Conservation (phyloP, 2,888 invertebrate genomes). For the Andrena trimmerana region DNA sequence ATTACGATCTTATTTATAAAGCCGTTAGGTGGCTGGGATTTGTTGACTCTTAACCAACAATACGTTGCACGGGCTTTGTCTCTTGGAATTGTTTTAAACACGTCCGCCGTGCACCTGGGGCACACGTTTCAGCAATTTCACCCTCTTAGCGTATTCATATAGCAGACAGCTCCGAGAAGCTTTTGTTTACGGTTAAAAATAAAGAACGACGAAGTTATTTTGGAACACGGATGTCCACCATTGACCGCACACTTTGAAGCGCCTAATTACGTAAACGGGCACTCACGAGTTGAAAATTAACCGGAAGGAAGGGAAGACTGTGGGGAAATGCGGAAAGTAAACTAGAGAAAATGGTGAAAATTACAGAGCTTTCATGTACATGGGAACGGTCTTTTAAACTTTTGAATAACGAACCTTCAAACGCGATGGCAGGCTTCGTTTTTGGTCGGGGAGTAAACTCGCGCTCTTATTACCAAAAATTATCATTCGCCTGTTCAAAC, state of each 20-base stretch:
- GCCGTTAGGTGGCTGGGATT: constrained; percentile 22
- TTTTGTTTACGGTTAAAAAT: constrained; percentile 74
- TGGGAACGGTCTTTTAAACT: neutral
- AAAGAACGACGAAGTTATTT: constrained; percentile 71
- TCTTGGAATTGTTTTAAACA: constrained; percentile 7
- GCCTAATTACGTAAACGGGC: constrained; percentile 24
- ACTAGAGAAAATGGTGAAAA: neutral
- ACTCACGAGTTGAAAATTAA: neutral
- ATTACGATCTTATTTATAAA: constrained; percentile 45
- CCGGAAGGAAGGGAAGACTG: neutral
- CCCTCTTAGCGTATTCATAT: constrained; percentile 8
- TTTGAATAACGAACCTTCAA: neutral
- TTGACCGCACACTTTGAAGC: constrained; percentile 62
- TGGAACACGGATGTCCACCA: constrained; percentile 60
- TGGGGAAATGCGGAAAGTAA: neutral
- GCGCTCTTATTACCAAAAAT: neutral
- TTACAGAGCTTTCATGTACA: neutral
- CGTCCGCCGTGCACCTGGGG: neutral
- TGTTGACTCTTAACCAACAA: constrained; percentile 21
- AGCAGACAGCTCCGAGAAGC: constrained; percentile 35
- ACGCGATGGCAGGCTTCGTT: neutral
- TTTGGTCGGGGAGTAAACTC: neutral
- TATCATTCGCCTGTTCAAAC: too few relatives aligned
- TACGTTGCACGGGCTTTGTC: constrained; percentile 9
- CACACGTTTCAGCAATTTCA: neutral